phyloP scores from a whole-genome alignment of 2,797 vertebrate genomes.

The Anguilla obscura region DNA sequence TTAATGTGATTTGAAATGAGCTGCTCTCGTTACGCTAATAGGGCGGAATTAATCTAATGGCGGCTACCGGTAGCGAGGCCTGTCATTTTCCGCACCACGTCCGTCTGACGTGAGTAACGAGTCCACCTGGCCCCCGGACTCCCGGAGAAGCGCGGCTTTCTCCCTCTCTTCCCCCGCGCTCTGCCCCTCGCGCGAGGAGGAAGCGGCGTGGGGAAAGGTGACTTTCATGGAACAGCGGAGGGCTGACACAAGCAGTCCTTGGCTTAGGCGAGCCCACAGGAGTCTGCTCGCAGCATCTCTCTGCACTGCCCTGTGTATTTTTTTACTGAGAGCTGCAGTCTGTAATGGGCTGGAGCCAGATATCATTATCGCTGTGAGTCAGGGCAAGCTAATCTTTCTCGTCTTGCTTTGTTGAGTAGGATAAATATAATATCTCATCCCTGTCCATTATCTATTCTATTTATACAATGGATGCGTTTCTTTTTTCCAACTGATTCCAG shows the following conservation, averaged over 20 bases:
- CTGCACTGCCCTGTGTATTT: conserved; percentile 49
- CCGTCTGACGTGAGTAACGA: conserved; percentile 42
- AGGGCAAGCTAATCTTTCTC: conserved; percentile 75
- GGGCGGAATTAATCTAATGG: conserved; percentile 42
- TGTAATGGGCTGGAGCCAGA: conserved; percentile 73
- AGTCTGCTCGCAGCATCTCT: conserved; percentile 53
- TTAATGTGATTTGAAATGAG: conserved; percentile 41
- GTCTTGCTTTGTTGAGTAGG: conserved; percentile 78
- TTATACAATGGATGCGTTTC: conserved; percentile 68
- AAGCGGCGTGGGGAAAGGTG: conserved; percentile 60
- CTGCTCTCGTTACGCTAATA: conserved; percentile 41
- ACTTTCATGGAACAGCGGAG: conserved; percentile 65
- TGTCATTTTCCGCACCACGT: conserved; percentile 36
- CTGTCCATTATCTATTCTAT: conserved; percentile 75
- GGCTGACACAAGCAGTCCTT: conserved; percentile 69
- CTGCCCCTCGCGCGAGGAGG: conserved; percentile 33
- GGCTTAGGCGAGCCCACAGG: conserved; percentile 64
- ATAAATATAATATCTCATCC: conserved; percentile 78
- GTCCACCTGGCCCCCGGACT: conserved; percentile 38
- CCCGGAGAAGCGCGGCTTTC: conserved; percentile 17
- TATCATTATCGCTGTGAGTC: conserved; percentile 77
- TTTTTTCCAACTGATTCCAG: conserved; percentile 40
- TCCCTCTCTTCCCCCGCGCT: conserved; percentile 19
- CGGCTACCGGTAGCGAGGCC: conserved; percentile 38
- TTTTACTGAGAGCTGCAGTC: conserved; percentile 48